Conservation (phyloP, 2,113 vertebrate genomes). For the Mesembrinibis cayennensis region DNA sequence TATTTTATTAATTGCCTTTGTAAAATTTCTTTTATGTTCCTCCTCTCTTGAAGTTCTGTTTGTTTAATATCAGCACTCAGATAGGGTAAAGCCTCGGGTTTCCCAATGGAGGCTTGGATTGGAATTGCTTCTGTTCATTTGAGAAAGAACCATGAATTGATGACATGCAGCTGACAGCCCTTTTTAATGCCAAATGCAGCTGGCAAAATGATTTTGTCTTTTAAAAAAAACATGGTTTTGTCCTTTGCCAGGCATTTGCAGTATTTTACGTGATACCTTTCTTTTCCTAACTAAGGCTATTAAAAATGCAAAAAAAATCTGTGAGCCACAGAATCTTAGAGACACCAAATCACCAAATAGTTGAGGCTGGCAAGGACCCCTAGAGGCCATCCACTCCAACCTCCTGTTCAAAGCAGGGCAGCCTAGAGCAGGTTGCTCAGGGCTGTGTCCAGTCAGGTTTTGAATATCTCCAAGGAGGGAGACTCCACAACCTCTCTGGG, state of each 20-base stretch:
- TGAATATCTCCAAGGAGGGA: not conserved
- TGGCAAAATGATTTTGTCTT: not conserved
- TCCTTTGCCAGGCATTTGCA: not conserved
- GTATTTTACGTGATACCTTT: not conserved
- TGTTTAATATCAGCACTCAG: not conserved
- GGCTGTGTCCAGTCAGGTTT: not conserved
- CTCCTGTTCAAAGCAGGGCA: not conserved
- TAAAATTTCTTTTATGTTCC: not conserved
- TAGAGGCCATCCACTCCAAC: not conserved
- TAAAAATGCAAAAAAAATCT: not conserved
- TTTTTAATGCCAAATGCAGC: not conserved
- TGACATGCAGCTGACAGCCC: not conserved
- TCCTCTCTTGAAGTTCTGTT: not conserved
- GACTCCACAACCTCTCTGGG: not conserved
- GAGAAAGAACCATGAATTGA: not conserved
- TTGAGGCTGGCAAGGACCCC: not conserved
- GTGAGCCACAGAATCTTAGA: not conserved
- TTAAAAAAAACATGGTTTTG: not conserved
- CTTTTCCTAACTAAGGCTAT: not conserved
- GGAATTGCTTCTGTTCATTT: not conserved
- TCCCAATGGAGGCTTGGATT: not conserved
- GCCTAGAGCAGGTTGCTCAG: not conserved
- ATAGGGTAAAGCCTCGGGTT: not conserved
- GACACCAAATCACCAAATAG: not conserved
- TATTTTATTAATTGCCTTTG: not conserved